Conservation (phyloP, 2,113 vertebrate genomes). For the Aptenodytes patagonicus region DNA sequence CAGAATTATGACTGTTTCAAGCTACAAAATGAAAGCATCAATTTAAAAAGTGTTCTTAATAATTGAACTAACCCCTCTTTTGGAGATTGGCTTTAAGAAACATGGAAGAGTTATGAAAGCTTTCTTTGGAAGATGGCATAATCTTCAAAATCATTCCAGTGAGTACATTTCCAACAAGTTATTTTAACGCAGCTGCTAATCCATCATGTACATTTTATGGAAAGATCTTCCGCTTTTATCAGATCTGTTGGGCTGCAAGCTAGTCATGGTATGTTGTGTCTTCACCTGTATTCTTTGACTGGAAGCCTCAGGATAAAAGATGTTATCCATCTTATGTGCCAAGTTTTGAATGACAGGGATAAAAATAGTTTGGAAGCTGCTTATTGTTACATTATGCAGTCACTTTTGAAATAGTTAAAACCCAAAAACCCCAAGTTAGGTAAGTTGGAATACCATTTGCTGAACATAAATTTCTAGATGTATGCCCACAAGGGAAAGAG, state of each 20-base stretch:
- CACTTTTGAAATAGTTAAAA: conserved; percentile 1
- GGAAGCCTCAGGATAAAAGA: neutral
- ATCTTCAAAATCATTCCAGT: conserved; percentile 6
- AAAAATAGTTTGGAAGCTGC: neutral
- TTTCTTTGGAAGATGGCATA: neutral
- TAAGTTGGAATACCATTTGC: neutral
- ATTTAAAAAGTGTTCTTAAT: neutral
- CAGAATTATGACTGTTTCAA: neutral
- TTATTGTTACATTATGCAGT: neutral
- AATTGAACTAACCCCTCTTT: neutral
- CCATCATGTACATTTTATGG: neutral
- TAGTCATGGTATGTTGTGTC: neutral
- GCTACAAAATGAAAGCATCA: neutral
- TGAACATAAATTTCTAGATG: conserved; percentile 44
- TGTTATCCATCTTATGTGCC: neutral
- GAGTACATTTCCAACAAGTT: neutral
- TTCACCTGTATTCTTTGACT: neutral
- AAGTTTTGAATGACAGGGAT: neutral
- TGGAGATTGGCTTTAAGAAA: neutral
- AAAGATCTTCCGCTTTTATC: neutral
- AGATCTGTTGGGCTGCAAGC: neutral
- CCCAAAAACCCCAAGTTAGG: neutral
- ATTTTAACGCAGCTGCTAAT: neutral
- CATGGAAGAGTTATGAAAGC: neutral
- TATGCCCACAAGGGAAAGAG: conserved; percentile 25